These are phyloP conservation scores for Cacoxenus indagator DNA, from an alignment of 2,888 invertebrate genomes.

Conservation along the genomic window DNA sequence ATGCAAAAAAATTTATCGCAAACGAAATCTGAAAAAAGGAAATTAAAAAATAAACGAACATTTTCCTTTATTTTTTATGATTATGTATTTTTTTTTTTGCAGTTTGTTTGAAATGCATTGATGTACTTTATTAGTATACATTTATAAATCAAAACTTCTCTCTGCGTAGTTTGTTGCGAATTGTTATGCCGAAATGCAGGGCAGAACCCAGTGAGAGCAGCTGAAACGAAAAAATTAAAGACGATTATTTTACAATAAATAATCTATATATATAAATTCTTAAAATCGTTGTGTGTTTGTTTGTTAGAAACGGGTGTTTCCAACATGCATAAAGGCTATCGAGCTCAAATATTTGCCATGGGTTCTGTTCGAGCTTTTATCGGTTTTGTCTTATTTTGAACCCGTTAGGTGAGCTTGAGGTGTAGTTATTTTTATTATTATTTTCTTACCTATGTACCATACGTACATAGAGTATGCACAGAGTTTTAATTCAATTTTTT, in stretches of 20 bases:
- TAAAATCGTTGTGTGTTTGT: no score
- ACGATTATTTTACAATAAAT: no score
- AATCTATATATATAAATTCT: neutral
- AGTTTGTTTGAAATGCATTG: neutral
- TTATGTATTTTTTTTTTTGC: neutral
- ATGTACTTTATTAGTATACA: conserved; percentile 1
- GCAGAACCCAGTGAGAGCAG: conserved; percentile 54
- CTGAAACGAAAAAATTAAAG: conserved; percentile 37
- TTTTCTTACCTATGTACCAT: no score
- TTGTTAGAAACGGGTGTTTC: no score
- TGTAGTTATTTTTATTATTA: no score
- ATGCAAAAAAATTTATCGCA: conserved; percentile 1
- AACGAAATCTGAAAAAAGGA: neutral
- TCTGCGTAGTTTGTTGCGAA: conserved; percentile 61
- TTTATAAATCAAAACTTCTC: conserved; percentile 40
- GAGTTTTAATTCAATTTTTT: no score
- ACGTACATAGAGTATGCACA: no score
- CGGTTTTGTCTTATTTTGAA: no score
- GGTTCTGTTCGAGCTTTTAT: no score
- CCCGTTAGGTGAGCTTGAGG: no score
- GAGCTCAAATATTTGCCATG: no score
- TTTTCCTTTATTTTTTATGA: neutral
- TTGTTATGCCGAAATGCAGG: conserved; percentile 58
- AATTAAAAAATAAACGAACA: neutral
- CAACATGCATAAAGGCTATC: no score